These are phyloP conservation scores for Maconellicoccus hirsutus DNA, from an alignment of 1,140 invertebrate genomes.

Conservation along the genomic window DNA sequence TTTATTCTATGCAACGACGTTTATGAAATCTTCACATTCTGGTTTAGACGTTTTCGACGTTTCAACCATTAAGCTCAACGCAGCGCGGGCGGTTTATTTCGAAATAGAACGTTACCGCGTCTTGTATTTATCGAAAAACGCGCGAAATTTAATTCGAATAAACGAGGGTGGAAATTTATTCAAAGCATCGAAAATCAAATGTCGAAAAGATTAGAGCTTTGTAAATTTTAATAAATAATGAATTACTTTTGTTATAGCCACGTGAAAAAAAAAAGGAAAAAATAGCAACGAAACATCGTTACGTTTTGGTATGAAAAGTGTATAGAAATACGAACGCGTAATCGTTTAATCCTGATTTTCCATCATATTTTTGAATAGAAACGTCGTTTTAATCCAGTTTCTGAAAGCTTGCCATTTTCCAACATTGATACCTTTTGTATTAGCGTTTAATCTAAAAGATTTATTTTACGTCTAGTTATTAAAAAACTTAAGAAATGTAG, in stretches of 20 bases:
- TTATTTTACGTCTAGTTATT: background rate
- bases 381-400: background rate
- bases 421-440: background rate
- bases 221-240: conserved; percentile 6
- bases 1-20: no score
- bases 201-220: background rate
- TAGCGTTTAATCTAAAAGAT: background rate
- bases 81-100: no score
- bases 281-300: background rate
- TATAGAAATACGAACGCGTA: background rate
- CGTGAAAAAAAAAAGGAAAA: no score
- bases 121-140: no score
- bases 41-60: no score
- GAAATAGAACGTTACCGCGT: no score
- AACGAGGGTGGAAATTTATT: no score
- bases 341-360: conserved; percentile 2
- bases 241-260: background rate
- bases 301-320: background rate
- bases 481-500: background rate
- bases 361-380: conserved; percentile 1
- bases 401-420: background rate
- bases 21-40: no score
- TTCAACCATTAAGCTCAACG: no score
- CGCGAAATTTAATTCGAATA: no score
- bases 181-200: background rate